Conservation (phyloP, 1,140 invertebrate species). For the Apocrypta bakeri region DNA sequence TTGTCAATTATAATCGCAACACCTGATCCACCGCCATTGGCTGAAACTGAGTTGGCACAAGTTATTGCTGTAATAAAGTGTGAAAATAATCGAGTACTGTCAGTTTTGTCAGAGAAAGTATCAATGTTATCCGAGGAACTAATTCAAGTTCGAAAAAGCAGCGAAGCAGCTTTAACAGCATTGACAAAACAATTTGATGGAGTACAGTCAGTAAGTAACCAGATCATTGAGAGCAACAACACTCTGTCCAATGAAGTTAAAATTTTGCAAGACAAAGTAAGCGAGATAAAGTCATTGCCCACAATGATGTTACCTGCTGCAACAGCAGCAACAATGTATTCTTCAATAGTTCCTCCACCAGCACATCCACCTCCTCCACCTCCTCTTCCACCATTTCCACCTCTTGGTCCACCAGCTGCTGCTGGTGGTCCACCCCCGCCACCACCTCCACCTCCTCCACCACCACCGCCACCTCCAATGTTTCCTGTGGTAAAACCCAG, state of each 20-base stretch:
- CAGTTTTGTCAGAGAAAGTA: conserved; percentile 56
- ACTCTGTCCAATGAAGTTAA: conserved; percentile 56
- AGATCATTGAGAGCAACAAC: conserved; percentile 54
- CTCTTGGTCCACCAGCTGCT: too few relatives aligned
- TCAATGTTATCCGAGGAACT: conserved; percentile 55
- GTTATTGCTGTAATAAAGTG: conserved; percentile 45
- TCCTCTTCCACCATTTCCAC: neutral
- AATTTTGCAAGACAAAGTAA: conserved; percentile 51
- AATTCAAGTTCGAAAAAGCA: conserved; percentile 55
- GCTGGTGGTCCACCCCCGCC: neutral
- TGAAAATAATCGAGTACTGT: conserved; percentile 56
- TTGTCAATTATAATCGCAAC: conserved; percentile 30
- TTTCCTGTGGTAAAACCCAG: neutral
- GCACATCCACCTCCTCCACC: conserved; percentile 25
- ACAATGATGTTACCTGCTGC: conserved; percentile 37
- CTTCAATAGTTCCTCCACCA: neutral
- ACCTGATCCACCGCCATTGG: neutral
- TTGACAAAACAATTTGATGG: conserved; percentile 54
- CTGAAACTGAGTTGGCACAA: conserved; percentile 48
- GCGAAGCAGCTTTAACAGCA: conserved; percentile 46
- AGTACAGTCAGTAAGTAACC: conserved; percentile 50
- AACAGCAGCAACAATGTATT: conserved; percentile 18
- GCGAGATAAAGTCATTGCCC: conserved; percentile 34
- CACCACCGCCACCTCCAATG: conserved; percentile 34
- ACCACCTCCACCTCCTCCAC: conserved; percentile 45